phyloP scores from a whole-genome alignment of 2,797 vertebrate genomes.

The Ctenosaura bakeri region DNA sequence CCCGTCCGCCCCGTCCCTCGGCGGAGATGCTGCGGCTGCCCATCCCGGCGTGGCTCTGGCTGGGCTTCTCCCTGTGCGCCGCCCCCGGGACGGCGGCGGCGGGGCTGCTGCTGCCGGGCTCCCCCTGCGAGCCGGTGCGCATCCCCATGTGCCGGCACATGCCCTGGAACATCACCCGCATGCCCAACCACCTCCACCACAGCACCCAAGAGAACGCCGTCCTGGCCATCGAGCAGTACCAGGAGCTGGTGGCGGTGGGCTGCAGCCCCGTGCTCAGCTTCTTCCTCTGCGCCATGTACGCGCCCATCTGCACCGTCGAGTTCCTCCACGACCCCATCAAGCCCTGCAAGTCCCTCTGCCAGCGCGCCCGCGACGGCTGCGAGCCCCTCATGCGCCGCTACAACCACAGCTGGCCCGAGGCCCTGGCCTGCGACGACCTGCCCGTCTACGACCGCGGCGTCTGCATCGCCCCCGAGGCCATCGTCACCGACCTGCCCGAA shows the following conservation, averaged over 20 bases:
- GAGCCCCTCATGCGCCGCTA: slow-evolving; percentile 85
- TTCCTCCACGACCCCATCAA: slow-evolving; percentile 87
- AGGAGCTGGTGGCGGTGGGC: slow-evolving; percentile 83
- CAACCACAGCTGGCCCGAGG: slow-evolving; percentile 87
- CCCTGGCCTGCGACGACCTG: slow-evolving; percentile 84
- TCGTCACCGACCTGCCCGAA: slow-evolving; percentile 84
- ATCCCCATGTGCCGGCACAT: slow-evolving; percentile 86
- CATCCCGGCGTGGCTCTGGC: slow-evolving; percentile 67
- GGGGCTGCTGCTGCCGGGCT: slow-evolving; percentile 71
- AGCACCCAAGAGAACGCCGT: slow-evolving; percentile 88
- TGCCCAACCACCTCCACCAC: slow-evolving; percentile 89
- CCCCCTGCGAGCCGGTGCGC: slow-evolving; percentile 85
- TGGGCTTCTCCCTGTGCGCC: slow-evolving; percentile 66
- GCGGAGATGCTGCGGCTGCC: slow-evolving; percentile 59
- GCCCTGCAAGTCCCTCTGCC: slow-evolving; percentile 85
- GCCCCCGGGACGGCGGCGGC: slow-evolving; percentile 11
- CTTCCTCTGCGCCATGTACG: slow-evolving; percentile 88
- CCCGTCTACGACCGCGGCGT: slow-evolving; percentile 86
- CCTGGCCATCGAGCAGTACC: slow-evolving; percentile 86
- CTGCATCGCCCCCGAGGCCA: slow-evolving; percentile 87
- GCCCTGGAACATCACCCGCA: slow-evolving; percentile 88
- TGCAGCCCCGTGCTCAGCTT: slow-evolving; percentile 85
- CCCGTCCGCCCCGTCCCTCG: no score
- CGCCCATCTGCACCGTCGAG: slow-evolving; percentile 85
- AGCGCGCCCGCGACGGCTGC: slow-evolving; percentile 83